These are phyloP conservation scores for Streptopelia turtur DNA, from an alignment of 2,797 vertebrate species.

Conservation along the genomic window DNA sequence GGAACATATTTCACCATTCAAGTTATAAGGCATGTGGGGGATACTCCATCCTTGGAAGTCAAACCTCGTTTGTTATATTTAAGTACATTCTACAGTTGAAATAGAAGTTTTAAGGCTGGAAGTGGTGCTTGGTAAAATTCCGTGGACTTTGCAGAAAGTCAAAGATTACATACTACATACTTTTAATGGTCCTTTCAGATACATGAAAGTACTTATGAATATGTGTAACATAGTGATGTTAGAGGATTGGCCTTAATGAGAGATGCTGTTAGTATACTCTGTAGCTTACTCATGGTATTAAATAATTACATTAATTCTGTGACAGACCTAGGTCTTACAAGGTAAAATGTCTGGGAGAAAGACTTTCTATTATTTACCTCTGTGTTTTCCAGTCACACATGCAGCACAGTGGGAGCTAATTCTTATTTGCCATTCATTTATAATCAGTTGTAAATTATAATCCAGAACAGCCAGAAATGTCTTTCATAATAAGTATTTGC, in stretches of 20 bases:
- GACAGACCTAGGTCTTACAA: not conserved
- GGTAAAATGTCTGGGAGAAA: not conserved
- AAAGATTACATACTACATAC: not conserved
- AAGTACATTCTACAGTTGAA: not conserved
- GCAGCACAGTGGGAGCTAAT: not conserved
- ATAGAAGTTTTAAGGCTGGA: not conserved
- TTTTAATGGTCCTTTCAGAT: not conserved
- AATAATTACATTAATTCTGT: not conserved
- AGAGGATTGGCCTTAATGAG: not conserved
- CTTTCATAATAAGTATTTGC: constrained; percentile 20
- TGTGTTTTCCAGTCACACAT: not conserved
- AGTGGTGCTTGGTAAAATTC: not conserved
- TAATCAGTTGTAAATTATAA: constrained; percentile 7
- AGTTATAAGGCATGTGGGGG: not conserved
- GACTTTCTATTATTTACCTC: not conserved
- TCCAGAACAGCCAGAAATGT: not conserved
- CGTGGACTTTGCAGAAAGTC: not conserved
- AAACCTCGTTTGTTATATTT: not conserved
- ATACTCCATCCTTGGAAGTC: not conserved
- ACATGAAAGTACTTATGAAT: not conserved
- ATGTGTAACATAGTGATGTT: not conserved
- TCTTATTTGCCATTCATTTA: not conserved
- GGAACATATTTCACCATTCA: not conserved
- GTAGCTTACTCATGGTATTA: not conserved
- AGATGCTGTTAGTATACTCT: not conserved